Conservation (phyloP, 2,888 invertebrate genomes). For the Diarsia brunnea region DNA sequence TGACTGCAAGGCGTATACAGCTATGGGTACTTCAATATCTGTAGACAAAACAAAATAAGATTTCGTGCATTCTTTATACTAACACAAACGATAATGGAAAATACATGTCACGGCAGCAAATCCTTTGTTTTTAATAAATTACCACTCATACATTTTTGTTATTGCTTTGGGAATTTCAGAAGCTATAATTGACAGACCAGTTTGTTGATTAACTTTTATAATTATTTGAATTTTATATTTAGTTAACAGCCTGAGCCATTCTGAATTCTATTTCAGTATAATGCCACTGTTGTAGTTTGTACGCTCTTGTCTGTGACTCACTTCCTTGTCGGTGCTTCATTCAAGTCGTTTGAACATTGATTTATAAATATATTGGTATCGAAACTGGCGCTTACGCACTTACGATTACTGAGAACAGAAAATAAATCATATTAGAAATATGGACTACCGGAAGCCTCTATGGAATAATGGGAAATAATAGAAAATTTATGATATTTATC, state of each 20-base stretch:
- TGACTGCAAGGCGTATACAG: neutral
- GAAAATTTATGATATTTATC: constrained; percentile 36
- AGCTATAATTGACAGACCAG: constrained; percentile 2
- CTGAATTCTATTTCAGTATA: constrained; percentile 66
- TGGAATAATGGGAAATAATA: constrained; percentile 38
- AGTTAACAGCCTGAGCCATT: constrained; percentile 12
- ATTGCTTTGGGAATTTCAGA: constrained; percentile 5
- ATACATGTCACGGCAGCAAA: constrained; percentile 18
- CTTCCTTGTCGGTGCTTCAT: constrained; percentile 65
- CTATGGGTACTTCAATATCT: constrained; percentile 4
- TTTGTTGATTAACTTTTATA: neutral
- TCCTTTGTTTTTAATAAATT: constrained; percentile 45
- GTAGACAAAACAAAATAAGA: constrained; percentile 55
- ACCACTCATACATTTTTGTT: constrained; percentile 14
- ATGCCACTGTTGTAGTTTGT: constrained; percentile 55
- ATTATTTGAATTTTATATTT: constrained; percentile 28
- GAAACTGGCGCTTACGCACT: constrained; percentile 61
- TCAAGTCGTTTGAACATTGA: constrained; percentile 62
- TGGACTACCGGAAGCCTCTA: constrained; percentile 50
- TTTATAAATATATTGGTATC: constrained; percentile 57
- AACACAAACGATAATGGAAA: constrained; percentile 20
- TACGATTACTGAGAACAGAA: constrained; percentile 57
- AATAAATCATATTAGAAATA: constrained; percentile 61
- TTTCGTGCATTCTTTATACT: constrained; percentile 18
- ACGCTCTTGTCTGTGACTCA: constrained; percentile 73